phyloP scores from a whole-genome alignment of 2,888 invertebrate species.

The Cataglyphis albicans region DNA sequence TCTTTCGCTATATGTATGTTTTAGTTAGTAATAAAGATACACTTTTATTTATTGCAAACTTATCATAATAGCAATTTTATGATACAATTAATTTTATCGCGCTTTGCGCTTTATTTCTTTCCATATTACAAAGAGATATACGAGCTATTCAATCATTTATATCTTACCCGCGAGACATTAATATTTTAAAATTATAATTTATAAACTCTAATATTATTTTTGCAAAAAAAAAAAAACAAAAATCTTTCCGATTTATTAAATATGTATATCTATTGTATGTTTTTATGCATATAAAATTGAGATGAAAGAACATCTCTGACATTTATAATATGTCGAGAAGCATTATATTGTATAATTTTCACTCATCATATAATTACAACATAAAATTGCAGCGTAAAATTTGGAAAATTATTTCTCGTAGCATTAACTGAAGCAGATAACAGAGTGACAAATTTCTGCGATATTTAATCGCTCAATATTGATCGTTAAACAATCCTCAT shows the following conservation, averaged over 20 bases:
- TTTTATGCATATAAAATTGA: constrained; percentile 12
- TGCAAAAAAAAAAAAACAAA: constrained; percentile 8
- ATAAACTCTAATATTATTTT: neutral
- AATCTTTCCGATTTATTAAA: neutral
- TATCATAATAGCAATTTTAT: neutral
- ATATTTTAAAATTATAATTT: constrained; percentile 17
- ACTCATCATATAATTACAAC: constrained; percentile 1
- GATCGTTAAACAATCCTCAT: neutral
- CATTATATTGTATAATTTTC: neutral
- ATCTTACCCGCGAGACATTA: neutral
- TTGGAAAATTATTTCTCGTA: constrained; percentile 18
- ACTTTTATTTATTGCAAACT: neutral
- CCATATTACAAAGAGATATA: neutral
- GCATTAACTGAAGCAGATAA: neutral
- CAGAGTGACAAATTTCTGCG: neutral
- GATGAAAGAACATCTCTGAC: neutral
- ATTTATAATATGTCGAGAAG: constrained; percentile 27
- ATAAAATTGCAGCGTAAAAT: constrained; percentile 10
- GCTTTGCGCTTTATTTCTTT: neutral
- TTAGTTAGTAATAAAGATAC: neutral
- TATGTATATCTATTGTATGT: neutral
- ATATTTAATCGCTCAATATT: constrained; percentile 31
- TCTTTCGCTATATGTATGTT: neutral
- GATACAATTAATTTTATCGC: neutral
- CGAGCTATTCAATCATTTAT: constrained; percentile 1